Evolutionary conservation across 92 coral and sea anemone genomes (phyloP).

Genomic region (Parazoanthus atlanticus): DNA sequence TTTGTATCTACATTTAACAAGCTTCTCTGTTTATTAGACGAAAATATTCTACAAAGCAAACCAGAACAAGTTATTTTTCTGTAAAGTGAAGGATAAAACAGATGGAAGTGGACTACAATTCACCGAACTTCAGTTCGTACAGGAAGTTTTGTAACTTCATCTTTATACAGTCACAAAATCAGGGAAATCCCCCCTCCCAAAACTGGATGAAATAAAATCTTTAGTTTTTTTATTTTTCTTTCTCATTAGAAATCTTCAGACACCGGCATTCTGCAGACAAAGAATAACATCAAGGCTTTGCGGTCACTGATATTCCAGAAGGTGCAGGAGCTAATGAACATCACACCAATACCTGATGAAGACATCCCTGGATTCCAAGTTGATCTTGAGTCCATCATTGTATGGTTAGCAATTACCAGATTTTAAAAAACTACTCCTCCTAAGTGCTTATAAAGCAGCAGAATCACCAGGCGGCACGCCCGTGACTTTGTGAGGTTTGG

Average conservation of each 20-base stretch:
- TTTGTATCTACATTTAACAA: too few species aligned
- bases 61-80: neutral
- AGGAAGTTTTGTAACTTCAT: too few species aligned
- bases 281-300: neutral
- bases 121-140: neutral
- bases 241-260: neutral
- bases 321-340: neutral
- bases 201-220: neutral
- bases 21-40: too few species aligned
- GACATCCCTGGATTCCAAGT: slow-evolving; percentile 6
- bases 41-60: too few species aligned
- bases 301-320: slow-evolving; percentile 1
- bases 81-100: neutral
- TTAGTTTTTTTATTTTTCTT: neutral
- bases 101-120: neutral
- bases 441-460: too few species aligned
- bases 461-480: too few species aligned
- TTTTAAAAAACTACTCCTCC: too few species aligned
- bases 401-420: neutral
- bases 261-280: slow-evolving; percentile 1
- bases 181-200: neutral
- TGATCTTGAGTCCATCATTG: neutral
- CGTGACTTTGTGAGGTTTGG: too few species aligned
- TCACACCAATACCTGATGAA: slow-evolving; percentile 1
- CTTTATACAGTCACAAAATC: neutral